These are phyloP conservation scores for Abrostola triplasia DNA, from an alignment of 2,888 invertebrate genomes.

Conservation along the genomic window DNA sequence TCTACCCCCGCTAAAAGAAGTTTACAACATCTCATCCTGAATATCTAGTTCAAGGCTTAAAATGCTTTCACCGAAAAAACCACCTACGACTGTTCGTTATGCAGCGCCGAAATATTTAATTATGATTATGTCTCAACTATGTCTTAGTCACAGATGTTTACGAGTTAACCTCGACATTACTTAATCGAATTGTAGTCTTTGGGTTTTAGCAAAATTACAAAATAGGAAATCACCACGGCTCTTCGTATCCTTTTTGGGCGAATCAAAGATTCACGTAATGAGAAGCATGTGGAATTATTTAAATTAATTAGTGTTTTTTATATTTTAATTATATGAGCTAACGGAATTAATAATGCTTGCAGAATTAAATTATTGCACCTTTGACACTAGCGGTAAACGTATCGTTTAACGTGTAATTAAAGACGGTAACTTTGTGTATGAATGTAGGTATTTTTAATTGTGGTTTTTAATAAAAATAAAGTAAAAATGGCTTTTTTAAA, in stretches of 20 bases:
- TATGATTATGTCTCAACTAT: conserved; percentile 9
- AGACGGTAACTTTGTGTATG: no score
- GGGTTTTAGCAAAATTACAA: conserved; percentile 4
- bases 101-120: background rate
- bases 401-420: no score
- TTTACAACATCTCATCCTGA: conserved; percentile 1
- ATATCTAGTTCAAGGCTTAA: conserved; percentile 4
- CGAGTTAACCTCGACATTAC: conserved; percentile 25
- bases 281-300: no score
- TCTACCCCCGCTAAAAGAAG: background rate
- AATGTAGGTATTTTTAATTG: no score
- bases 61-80: conserved; percentile 3
- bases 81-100: conserved; percentile 7
- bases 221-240: conserved; percentile 14
- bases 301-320: no score
- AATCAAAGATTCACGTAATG: no score
- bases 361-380: no score
- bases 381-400: no score
- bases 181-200: conserved; percentile 17
- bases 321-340: no score
- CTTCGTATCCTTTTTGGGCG: background rate
- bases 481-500: no score
- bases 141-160: conserved; percentile 6
- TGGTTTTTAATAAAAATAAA: no score
- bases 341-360: no score